Evolutionary conservation across 2,888 invertebrate genomes (phyloP).

Genomic region (Phania funesta): DNA sequence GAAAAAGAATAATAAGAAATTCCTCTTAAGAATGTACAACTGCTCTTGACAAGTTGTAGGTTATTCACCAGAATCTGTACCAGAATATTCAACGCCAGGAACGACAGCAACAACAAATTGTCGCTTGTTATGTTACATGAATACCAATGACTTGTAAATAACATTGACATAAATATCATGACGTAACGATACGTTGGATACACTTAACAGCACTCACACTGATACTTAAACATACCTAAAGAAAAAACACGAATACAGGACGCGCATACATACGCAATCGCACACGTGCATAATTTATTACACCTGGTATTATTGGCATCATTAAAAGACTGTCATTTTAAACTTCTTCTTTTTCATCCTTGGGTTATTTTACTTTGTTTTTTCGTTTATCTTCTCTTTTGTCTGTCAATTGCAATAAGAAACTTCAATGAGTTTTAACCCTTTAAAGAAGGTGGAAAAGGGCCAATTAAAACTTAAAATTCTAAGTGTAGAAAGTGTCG

Average conservation of each 20-base stretch:
- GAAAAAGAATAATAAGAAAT: conserved; percentile 19
- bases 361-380: too few relatives aligned
- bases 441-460: not conserved
- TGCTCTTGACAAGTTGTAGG: conserved; percentile 34
- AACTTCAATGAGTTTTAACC: conserved; percentile 18
- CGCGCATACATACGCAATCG: not conserved
- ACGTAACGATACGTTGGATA: conserved; percentile 54
- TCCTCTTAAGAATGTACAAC: not conserved
- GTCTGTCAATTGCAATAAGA: not conserved
- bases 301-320: conserved; percentile 59
- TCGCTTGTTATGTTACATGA: conserved; percentile 51
- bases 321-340: conserved; percentile 46
- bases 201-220: conserved; percentile 9
- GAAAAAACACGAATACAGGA: not conserved
- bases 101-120: conserved; percentile 43
- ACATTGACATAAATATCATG: conserved; percentile 66
- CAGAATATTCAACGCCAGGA: not conserved
- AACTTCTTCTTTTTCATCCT: conserved; percentile 15
- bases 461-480: too few relatives aligned
- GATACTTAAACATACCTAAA: not conserved
- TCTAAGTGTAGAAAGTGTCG: too few relatives aligned
- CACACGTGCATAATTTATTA: conserved; percentile 57
- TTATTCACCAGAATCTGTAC: conserved; percentile 23
- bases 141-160: conserved; percentile 67
- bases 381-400: not conserved